phyloP scores from a whole-genome alignment of 2,113 vertebrate genomes.

The Triplophysa siluroides region DNA sequence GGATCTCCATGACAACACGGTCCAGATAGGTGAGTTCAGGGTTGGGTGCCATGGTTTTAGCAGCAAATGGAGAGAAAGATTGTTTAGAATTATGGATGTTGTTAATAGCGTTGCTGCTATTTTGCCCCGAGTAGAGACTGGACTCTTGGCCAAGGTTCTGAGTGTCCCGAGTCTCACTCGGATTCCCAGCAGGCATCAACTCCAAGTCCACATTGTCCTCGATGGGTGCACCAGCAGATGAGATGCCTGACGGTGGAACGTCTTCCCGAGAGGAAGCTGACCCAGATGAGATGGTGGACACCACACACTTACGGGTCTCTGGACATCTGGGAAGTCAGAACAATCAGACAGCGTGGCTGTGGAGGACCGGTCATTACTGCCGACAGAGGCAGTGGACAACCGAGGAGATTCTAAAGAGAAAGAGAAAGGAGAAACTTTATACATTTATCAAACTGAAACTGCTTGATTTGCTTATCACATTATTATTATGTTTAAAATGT shows the following conservation, averaged over 20 bases:
- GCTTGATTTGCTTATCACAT: too few relatives aligned
- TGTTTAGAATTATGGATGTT: constrained; percentile 48
- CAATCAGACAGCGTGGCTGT: constrained; percentile 63
- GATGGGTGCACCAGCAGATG: background rate
- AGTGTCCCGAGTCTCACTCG: background rate
- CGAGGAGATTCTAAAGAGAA: constrained; percentile 66
- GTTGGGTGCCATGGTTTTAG: constrained; percentile 61
- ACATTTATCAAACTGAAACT: too few relatives aligned
- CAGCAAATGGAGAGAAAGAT: constrained; percentile 59
- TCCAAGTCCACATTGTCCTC: constrained; percentile 50
- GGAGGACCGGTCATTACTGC: constrained; percentile 78
- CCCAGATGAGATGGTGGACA: constrained; percentile 68
- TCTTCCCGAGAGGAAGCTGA: constrained; percentile 71
- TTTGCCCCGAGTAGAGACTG: background rate
- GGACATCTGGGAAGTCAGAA: constrained; percentile 62
- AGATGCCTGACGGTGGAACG: constrained; percentile 2
- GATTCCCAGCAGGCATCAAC: background rate
- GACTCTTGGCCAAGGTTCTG: background rate
- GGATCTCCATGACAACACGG: constrained; percentile 88
- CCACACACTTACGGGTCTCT: constrained; percentile 68
- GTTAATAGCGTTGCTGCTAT: constrained; percentile 8
- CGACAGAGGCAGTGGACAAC: constrained; percentile 66
- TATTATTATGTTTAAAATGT: too few relatives aligned
- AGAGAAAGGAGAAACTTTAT: background rate
- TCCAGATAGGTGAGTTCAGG: constrained; percentile 86